Evolutionary conservation across 2,888 invertebrate species (phyloP), one percentile per base, ranked within the genome.

Genomic region (Alloplasta piceator): DNA sequence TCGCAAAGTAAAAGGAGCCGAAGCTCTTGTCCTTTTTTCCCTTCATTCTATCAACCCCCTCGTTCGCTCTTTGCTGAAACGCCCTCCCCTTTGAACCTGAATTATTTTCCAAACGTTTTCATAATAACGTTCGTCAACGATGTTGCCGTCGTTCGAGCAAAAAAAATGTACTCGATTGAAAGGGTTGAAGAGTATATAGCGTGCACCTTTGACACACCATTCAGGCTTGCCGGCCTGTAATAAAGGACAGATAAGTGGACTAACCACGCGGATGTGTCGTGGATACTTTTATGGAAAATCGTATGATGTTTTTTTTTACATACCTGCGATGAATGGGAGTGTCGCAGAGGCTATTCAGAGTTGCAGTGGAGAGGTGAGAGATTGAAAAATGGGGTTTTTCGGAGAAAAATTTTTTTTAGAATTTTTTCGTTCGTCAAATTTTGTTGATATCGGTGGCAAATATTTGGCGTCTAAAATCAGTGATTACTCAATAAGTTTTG

Each of bases 181-280:
- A 52, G 48, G 64, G 26, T 14, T 56, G 56, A 43, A 36, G 39
- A 14, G 71, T 58, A 16, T 38, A 60, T 43, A 43, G 68, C 63
- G 63, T 79, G 68, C 58, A n/a, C 70, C 73, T 73, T 77, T 78
- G 73, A 81, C 48, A 73, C 16, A 60, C 78, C 64, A 26, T 38
- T 58, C 46, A 39, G 26, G 60, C 60, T 67, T 60, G 73, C 60
- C 43, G 41, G 43, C 48, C 38, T 63, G 60, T 74, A 70, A 81
- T 74, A 55, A 74, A 68, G 64, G 64, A 60, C 70, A 64, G 68
- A 70, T 71, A 77, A 73, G 68, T 73, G 70, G 64, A 70, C 70
- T 68, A 56, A 52, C 63, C 41, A 7, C 7, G 6, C 58, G 16
- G 48, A 12, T 52, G 5, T 52, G 14, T 52, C 5, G 4, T n/a